Conservation (phyloP, 1,140 invertebrate species). For the Centruroides sculpturatus region DNA sequence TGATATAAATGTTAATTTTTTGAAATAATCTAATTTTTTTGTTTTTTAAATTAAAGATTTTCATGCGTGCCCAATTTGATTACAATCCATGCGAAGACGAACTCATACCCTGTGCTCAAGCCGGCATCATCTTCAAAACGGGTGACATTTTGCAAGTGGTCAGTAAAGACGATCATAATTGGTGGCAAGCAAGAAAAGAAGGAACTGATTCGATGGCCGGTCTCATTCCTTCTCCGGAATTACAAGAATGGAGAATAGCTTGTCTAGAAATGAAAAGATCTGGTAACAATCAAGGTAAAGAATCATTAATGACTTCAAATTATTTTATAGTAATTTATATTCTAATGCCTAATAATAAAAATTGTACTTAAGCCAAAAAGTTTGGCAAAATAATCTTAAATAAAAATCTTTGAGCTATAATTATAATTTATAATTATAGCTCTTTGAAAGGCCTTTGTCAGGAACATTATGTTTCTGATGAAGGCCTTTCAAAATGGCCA, state of each 20-base stretch:
- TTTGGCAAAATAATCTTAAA: too few relatives aligned
- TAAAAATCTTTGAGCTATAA: too few relatives aligned
- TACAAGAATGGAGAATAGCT: constrained; percentile 94
- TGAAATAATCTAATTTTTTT: not conserved
- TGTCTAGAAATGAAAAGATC: constrained; percentile 54
- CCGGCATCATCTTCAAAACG: constrained; percentile 75
- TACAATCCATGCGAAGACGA: constrained; percentile 97
- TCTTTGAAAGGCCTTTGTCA: too few relatives aligned
- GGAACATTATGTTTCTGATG: too few relatives aligned
- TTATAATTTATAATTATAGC: too few relatives aligned
- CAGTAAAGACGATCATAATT: constrained; percentile 96
- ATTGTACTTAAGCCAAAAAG: too few relatives aligned
- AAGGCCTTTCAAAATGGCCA: too few relatives aligned
- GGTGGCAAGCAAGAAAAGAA: constrained; percentile 43
- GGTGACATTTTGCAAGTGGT: constrained; percentile 58
- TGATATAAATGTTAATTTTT: not conserved
- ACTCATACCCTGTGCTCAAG: constrained; percentile 94
- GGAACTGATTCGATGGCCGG: constrained; percentile 96
- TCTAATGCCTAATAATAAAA: too few relatives aligned
- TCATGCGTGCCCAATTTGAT: constrained; percentile 95
- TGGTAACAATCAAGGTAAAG: too few relatives aligned
- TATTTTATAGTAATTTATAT: too few relatives aligned
- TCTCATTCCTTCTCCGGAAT: constrained; percentile 94
- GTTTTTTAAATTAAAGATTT: constrained; percentile 52
- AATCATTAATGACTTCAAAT: too few relatives aligned